Base-by-base conservation (phyloP, 2,888 invertebrate species). In the Spisula solida region DNA sequence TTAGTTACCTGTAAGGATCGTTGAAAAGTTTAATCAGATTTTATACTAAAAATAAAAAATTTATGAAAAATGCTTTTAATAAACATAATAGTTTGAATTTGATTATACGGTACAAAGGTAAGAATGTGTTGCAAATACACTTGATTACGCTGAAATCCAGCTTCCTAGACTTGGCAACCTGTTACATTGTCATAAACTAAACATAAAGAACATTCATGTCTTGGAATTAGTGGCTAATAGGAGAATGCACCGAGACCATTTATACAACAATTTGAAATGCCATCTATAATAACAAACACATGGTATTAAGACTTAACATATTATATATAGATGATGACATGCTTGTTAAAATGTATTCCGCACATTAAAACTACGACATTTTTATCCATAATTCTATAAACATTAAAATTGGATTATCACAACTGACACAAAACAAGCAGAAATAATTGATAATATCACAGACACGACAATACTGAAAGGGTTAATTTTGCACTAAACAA, bases 401-500 rank as follows among this genome's bases (percentile, higher is more conserved):
- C 18, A n/a, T n/a, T n/a, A 56, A 66, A 25, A 66, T 66, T 66
- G 10, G 60, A 51, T 51, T 16, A 51, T 51, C 51, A 12, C 12
- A 51, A 51, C 12, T 51, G 12, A 51, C 51, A 51, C 51, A 51
- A 31, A 75, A 75, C 29, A 75, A 75, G 31, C 29, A 80, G 29
- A 47, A 80, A 51, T 47, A 0, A n/a, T 80, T 18, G 16, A 8
- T 25, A 80, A 80, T 80, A 80, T 47, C 48, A 80, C 80, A 80
- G 80, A 48, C 31, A 75, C 18, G 31, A 75, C 55, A 88, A 88
- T 88, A 88, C 88, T 88, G 88, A 79, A 84, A 29, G 88, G 88
- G 81, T 83, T 83, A 80, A 84, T 81, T 18, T 55, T 79, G 18
- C 34, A 80, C 14, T 60, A 16, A 85, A 78, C 20, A 55, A 55